Evolutionary conservation across 2,888 invertebrate species (phyloP).

Genomic region (Cephus runcator): DNA sequence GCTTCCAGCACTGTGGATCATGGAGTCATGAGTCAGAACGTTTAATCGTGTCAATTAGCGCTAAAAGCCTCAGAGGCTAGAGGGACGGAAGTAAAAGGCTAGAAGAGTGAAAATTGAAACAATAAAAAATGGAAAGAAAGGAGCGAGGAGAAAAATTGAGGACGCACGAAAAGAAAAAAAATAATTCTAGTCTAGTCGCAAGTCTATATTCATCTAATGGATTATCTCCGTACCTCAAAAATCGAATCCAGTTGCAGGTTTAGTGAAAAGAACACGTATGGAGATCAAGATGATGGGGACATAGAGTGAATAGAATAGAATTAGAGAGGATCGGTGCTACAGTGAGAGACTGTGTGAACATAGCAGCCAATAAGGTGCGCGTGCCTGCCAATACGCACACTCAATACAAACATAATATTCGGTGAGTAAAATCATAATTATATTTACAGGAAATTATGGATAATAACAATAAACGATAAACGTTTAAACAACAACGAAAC

Average conservation of each 20-base stretch:
- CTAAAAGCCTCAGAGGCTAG: neutral
- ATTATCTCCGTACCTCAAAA: conserved; percentile 23
- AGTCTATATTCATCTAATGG: neutral
- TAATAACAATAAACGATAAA: neutral
- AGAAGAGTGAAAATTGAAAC: neutral
- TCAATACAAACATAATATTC: neutral
- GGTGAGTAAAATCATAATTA: conserved; percentile 30
- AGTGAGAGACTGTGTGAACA: neutral
- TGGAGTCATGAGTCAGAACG: neutral
- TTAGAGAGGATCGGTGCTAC: conserved; percentile 21
- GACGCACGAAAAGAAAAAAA: neutral
- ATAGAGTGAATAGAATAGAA: neutral
- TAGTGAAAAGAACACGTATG: neutral
- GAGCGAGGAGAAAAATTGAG: neutral
- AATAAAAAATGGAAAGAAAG: neutral
- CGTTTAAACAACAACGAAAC: neutral
- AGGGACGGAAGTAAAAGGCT: neutral
- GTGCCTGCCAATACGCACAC: neutral
- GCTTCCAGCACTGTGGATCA: neutral
- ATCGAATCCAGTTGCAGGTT: conserved; percentile 19
- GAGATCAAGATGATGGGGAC: neutral
- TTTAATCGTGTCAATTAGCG: neutral
- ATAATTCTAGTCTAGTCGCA: neutral
- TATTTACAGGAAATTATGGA: conserved; percentile 28
- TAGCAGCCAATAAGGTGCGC: neutral